Evolutionary conservation across 2,888 invertebrate genomes (phyloP), one percentile per base, ranked within the genome.

Genomic region (Esperia sulphurella): DNA sequence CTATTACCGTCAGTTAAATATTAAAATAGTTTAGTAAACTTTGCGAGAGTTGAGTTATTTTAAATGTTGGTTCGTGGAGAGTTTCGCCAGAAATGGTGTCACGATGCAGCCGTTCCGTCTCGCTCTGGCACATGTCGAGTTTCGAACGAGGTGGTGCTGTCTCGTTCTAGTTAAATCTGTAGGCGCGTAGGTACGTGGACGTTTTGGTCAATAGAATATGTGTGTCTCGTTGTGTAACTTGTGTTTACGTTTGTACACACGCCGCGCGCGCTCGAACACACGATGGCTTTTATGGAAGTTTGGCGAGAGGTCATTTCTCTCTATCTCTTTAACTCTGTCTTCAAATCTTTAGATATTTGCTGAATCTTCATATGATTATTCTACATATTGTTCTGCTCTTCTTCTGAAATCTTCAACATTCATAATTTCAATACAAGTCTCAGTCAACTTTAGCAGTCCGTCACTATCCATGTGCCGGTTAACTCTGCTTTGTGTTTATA

Each of bases 61-160:
- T 56, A 51, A 50, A 49, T 55, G 48, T 50, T 52, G 43, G 44
- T 44, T 43, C 31, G 53, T 49, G 44, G 50, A 48, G 66, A 63
- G 68, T 71, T 76, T 79, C 75, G 71, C 83, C 85, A 71, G 83
- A 84, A 84, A 82, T 79, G 85, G 86, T 72, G 68, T 68, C 76
- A 75, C 63, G 79, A 59, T 83, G 83, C 82, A 82, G 61, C 63
- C 58, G 38, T 55, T 53, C 59, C 51, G 53, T 82, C 79, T 58
- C 71, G 44, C 45, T 80, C 68, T 49, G 14, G 13, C 55, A 53
- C 49, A 52, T 13, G 40, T 10, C 3, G 46, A 21, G 8, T 2
- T 7, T 1, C 31, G 31, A n/a, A 30, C 30, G n/a, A 14, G 5
- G 14, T 41, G n/a, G 1, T 28, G 10, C n/a, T 8, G 41, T 41